phyloP scores from a whole-genome alignment of 53 echinoderm and acorn worm species.

The Mesocentrotus franciscanus region DNA sequence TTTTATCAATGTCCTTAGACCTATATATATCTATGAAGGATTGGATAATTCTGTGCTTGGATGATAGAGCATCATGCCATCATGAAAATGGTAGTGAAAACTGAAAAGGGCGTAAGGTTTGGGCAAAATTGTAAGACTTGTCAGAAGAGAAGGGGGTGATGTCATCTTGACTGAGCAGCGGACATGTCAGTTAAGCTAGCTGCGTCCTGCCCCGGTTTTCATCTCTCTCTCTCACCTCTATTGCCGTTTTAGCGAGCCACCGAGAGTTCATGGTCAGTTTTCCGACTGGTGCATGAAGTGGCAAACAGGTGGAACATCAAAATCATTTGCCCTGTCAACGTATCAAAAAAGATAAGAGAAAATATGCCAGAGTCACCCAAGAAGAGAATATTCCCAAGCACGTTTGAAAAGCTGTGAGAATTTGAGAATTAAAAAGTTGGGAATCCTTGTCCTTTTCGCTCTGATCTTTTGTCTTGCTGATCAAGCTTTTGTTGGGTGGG shows the following conservation, averaged over 20 bases:
- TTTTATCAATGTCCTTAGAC: constrained; percentile 4
- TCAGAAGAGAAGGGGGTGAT: neutral
- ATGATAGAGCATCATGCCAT: neutral
- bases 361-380: neutral
- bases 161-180: constrained; percentile 36
- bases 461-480: neutral
- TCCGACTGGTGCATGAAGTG: constrained; percentile 30
- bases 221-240: neutral
- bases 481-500: constrained; percentile 27
- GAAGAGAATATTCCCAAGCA: neutral
- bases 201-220: neutral
- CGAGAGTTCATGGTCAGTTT: constrained; percentile 45
- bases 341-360: neutral
- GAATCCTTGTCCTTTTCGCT: constrained; percentile 21
- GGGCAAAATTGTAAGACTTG: neutral
- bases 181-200: constrained; percentile 16
- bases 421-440: neutral
- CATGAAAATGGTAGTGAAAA: neutral
- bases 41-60: neutral
- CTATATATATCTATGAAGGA: neutral
- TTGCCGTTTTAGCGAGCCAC: constrained; percentile 40
- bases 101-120: neutral
- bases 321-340: neutral
- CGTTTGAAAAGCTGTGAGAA: constrained; percentile 22
- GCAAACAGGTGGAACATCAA: constrained; percentile 36